Conservation (phyloP, 2,797 vertebrate genomes). For the Amblyraja radiata region DNA sequence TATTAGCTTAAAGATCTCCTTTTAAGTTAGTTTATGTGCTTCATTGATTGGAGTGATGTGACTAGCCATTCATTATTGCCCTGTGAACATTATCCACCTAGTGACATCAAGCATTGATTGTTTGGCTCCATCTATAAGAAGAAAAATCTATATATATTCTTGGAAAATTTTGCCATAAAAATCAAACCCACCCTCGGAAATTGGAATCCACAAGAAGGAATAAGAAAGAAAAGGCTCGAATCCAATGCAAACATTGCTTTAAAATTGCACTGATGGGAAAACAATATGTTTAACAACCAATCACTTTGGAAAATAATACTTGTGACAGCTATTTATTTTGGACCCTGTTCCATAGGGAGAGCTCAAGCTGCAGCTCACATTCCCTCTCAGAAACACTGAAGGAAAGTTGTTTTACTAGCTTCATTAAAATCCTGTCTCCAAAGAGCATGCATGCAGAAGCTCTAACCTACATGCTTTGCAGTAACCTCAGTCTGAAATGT, state of each 20-base stretch:
- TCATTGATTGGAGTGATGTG: neutral
- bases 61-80: neutral
- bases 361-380: neutral
- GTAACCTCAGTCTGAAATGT: neutral
- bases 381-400: constrained; percentile 8
- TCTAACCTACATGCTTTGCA: neutral
- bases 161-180: neutral
- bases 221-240: neutral
- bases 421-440: constrained; percentile 17
- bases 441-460: neutral
- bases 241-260: neutral
- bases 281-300: constrained; percentile 19
- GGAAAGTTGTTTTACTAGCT: neutral
- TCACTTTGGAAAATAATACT: neutral
- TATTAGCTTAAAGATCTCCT: neutral
- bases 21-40: neutral
- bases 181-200: neutral
- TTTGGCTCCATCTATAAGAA: no score
- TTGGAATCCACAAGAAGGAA: neutral
- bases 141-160: neutral
- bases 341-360: neutral
- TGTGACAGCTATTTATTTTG: constrained; percentile 28
- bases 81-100: neutral
- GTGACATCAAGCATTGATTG: neutral
- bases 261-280: neutral